A percentile compares a stretch with the other conserved stretches of the same genome.
phyloP scores from a whole-genome alignment of 2,888 invertebrate genomes.

The Pammene aurita region DNA sequence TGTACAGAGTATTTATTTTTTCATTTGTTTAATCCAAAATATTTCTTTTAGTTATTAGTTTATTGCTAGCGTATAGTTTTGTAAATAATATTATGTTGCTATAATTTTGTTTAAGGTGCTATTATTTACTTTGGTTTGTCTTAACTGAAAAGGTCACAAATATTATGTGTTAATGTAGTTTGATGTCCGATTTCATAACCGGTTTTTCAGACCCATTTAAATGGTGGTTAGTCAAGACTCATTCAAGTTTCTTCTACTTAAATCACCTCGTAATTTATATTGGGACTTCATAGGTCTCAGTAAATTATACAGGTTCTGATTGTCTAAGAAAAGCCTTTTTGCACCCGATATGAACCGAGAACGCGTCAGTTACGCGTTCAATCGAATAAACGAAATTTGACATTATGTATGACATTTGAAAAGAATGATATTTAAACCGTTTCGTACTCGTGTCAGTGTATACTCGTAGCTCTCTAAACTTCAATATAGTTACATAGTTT shows the following conservation, averaged over 20 bases:
- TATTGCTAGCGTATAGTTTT: constrained; percentile 74
- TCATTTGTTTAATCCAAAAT: constrained; percentile 66
- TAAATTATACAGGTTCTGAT: constrained; percentile 85
- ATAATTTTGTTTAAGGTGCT: constrained; percentile 79
- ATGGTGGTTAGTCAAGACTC: constrained; percentile 78
- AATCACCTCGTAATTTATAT: constrained; percentile 84
- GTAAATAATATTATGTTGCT: constrained; percentile 74
- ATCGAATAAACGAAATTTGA: constrained; percentile 31
- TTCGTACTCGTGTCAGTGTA: constrained; percentile 27
- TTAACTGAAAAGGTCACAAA: constrained; percentile 69
- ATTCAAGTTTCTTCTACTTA: constrained; percentile 78
- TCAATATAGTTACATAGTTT: constrained; percentile 56
- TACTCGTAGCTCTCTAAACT: constrained; percentile 68
- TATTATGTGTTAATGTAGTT: constrained; percentile 44
- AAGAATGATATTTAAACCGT: constrained; percentile 19
- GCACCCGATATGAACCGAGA: constrained; percentile 26
- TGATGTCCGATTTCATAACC: constrained; percentile 51
- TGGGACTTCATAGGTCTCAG: constrained; percentile 66
- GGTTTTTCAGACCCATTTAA: constrained; percentile 78
- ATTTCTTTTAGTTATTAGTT: constrained; percentile 67
- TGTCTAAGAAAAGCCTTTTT: constrained; percentile 72
- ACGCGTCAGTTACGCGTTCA: constrained; percentile 12
- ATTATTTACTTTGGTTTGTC: constrained; percentile 56
- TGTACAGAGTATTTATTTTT: constrained; percentile 80
- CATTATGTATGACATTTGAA: constrained; percentile 14